Conservation (phyloP, 2,797 vertebrate species). For the Calcarius lapponicus region DNA sequence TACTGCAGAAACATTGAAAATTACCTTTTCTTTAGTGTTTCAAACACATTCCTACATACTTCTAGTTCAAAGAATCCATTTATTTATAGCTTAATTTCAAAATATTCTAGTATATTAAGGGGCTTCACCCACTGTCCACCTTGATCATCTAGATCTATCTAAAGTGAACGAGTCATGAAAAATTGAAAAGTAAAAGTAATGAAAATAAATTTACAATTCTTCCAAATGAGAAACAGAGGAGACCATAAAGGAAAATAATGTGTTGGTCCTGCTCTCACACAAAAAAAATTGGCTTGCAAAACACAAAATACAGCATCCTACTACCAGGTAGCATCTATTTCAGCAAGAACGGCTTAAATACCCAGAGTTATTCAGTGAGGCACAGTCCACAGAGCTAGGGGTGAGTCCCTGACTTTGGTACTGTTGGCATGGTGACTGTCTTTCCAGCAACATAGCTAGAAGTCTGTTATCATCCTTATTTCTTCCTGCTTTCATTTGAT, state of each 20-base stretch:
- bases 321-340: not conserved
- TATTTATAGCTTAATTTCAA: not conserved
- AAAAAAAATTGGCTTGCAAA: not conserved
- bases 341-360: not conserved
- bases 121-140: not conserved
- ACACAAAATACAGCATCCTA: not conserved
- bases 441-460: not conserved
- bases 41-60: not conserved
- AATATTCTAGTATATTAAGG: not conserved
- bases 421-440: not conserved
- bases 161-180: not conserved
- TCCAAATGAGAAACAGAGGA: not conserved
- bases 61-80: not conserved
- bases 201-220: not conserved
- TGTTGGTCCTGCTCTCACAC: not conserved
- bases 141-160: not conserved
- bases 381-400: not conserved
- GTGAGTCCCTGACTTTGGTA: not conserved
- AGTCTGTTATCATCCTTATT: not conserved
- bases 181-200: not conserved
- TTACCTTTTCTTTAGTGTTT: not conserved
- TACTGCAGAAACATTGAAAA: not conserved
- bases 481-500: not conserved
- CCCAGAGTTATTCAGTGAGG: not conserved
- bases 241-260: not conserved